Evolutionary conservation across 2,797 vertebrate genomes (phyloP), one percentile per base, ranked within the genome.

Genomic region (Heliangelus exortis): DNA sequence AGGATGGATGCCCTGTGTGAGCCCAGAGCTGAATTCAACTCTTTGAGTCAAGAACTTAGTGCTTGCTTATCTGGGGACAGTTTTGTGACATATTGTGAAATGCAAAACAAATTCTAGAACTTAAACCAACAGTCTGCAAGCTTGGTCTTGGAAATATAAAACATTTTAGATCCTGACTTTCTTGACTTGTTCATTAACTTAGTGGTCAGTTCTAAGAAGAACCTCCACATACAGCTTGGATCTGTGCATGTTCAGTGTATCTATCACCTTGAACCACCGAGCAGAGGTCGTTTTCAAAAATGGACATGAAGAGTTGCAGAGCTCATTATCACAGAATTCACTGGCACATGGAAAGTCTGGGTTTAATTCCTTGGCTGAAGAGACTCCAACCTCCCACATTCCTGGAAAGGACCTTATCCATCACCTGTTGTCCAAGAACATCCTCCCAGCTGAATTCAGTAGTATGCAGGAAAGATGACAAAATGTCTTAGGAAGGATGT

Each of bases 391-490:
- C 3, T 91, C 14, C 17, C 41, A 15, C 31, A 21, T 85, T 61
- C 29, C 51, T 61, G 45, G 45, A 72, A 66, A 53, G 25, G 19
- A 7, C 2, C 10, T 82, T 58, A 59, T 77, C 20, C 31, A 51
- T 66, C 34, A 28, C 6, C 29, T 59, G 3, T 63, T 15, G 0
- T 63, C 39, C 8, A 26, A 53, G 72, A 83, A 50, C 22, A 14
- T 72, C 36, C 34, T 85, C 36, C 14, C 7, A 1, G 28, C 7
- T 61, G 25, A 80, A 74, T 31, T 39, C 2, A 0, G 8, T 15
- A 67, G 16, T 0, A 0, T 45, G 36, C 47, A 85, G 53, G 48
- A 80, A 74, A 77, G 25, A 43, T 10, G 3, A 11, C 4, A 0
- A 50, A 80, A 83, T 68, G 5, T 29, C 33, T 75, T 65, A 20